Evolutionary conservation across 2,113 vertebrate genomes (phyloP).

Genomic region (Pao palembangensis): DNA sequence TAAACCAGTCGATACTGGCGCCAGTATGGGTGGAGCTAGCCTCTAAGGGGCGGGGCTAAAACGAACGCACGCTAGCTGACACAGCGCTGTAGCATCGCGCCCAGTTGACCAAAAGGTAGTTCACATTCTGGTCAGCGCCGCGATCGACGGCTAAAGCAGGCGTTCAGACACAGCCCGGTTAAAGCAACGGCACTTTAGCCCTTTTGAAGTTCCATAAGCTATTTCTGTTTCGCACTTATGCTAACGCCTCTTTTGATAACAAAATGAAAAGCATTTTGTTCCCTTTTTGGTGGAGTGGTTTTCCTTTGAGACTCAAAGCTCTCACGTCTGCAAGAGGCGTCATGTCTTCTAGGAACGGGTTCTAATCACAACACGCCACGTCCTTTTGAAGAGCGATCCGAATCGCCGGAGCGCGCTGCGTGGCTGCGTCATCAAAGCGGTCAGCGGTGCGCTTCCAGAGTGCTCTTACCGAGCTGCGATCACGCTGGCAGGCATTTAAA

Average conservation of each 20-base stretch:
- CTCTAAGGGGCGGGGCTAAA: too few relatives aligned
- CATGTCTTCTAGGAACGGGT: neutral
- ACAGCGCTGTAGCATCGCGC: neutral
- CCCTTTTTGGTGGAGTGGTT: neutral
- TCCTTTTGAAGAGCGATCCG: slow-evolving; percentile 11
- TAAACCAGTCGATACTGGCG: too few relatives aligned
- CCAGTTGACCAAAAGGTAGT: too few relatives aligned
- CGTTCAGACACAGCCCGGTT: too few relatives aligned
- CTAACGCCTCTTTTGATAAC: neutral
- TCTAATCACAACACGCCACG: slow-evolving; percentile 10
- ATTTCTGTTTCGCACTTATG: neutral
- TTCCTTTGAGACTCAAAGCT: slow-evolving; percentile 1
- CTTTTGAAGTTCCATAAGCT: slow-evolving; percentile 3
- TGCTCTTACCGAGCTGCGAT: slow-evolving; percentile 16
- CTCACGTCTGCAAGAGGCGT: slow-evolving; percentile 2
- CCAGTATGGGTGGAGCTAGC: too few relatives aligned
- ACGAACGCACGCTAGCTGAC: too few relatives aligned
- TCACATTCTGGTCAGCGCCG: too few relatives aligned
- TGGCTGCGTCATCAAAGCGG: slow-evolving; percentile 26
- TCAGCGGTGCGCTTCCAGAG: slow-evolving; percentile 12
- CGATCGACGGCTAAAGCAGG: too few relatives aligned
- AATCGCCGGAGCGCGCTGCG: slow-evolving; percentile 14
- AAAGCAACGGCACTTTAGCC: too few relatives aligned
- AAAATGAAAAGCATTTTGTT: neutral
- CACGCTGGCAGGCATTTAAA: neutral